Evolutionary conservation across 2,888 invertebrate genomes (phyloP), one percentile per base, ranked within the genome.

Genomic region (Caenorhabditis angaria): DNA sequence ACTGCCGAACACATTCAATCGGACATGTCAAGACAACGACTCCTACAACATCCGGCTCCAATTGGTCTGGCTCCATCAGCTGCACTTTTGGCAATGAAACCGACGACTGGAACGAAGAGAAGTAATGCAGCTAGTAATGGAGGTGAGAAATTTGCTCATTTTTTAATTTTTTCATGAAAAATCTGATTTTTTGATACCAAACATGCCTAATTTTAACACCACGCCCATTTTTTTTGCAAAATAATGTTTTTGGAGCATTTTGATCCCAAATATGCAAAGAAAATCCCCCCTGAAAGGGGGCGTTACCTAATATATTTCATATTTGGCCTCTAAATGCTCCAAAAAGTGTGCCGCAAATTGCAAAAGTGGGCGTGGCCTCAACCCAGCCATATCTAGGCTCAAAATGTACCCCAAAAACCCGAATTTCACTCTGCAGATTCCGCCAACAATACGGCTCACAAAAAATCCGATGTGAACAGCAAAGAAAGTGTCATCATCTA

Each of bases 401-500:
- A 27, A 53, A 27, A 27, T 53, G 6, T 14, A n/a, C 14, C n/a
- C 10, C 10, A 41, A 32, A 32, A 32, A 32, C 32, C 32, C 32
- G 5, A 41, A 41, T 41, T 10, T 41, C 41, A 18, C 14, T 14
- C n/a, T n/a, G n/a, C 67, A 12, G 81, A 82, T 41, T 68, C 78
- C 2, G 72, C 78, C 6, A 79, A 78, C 60, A 82, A 77, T 57
- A 82, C 86, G 5, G 83, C 86, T 5, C 86, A 85, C 68, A 86
- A 86, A 73, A 86, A 86, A 72, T 81, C 82, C 35, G 86, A 86
- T 61, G 86, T 86, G 63, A 86, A 84, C 76, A 82, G 80, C 67
- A 85, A 85, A 60, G 81, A 82, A 48, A 70, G 69, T 55, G 82
- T 80, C 32, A 82, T 78, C 35, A 84, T 85, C 65, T 84, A 85